A percentile compares a stretch with the other conserved stretches of the same genome.
Evolutionary conservation across 2,797 vertebrate species (phyloP).

Genomic region (Pangasius larnaudii): DNA sequence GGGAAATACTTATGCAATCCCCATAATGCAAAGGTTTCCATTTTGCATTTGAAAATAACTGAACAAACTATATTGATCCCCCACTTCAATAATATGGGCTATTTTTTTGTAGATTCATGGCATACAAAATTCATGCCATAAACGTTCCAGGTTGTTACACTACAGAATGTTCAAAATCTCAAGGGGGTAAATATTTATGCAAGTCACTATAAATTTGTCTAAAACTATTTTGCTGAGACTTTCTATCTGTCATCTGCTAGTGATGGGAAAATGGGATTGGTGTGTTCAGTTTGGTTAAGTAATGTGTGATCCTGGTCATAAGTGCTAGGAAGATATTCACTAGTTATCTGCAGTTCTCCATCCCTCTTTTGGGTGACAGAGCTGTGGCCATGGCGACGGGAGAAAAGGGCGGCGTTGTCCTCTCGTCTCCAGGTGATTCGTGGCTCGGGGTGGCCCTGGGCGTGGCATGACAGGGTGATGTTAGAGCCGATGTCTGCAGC

Average conservation of each 20-base stretch:
- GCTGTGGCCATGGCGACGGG: slow-evolving; percentile 73
- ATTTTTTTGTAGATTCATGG: no score
- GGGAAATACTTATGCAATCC: neutral
- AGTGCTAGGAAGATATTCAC: slow-evolving; percentile 73
- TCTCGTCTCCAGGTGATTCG: slow-evolving; percentile 85
- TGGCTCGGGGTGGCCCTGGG: slow-evolving; percentile 87
- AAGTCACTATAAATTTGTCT: neutral
- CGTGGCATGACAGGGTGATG: slow-evolving; percentile 82
- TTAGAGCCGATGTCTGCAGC: slow-evolving; percentile 86
- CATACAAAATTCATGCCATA: no score
- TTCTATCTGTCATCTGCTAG: neutral
- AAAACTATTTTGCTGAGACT: neutral
- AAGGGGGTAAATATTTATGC: neutral
- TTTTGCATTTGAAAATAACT: neutral
- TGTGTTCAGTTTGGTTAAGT: neutral
- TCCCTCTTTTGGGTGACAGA: slow-evolving; percentile 76
- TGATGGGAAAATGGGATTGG: neutral
- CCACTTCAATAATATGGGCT: neutral
- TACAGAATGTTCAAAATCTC: neutral
- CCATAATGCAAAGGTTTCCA: neutral
- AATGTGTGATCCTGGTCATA: neutral
- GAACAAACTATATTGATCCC: neutral
- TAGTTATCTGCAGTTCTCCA: slow-evolving; percentile 82
- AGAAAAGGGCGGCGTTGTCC: slow-evolving; percentile 77
- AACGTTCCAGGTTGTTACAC: neutral